These are phyloP conservation scores for Echinometra lucunter DNA, from an alignment of 53 echinoderm and acorn worm species.

Conservation along the genomic window DNA sequence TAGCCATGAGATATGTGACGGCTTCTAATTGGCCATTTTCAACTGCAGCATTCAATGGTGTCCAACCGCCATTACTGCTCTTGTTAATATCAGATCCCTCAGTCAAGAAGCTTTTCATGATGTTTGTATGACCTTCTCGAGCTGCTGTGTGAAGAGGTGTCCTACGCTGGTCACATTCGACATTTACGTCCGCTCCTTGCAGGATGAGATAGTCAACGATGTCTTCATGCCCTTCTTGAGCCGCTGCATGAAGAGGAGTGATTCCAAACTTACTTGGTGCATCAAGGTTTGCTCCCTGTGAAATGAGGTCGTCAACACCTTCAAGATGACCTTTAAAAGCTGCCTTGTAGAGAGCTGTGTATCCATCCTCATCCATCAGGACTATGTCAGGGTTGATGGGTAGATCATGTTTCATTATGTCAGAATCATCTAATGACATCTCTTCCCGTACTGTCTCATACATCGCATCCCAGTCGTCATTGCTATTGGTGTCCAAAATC, in stretches of 20 bases:
- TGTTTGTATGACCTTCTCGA: not conserved
- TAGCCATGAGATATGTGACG: not conserved
- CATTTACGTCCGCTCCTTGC: not conserved
- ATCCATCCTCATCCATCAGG: not conserved
- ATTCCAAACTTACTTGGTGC: not conserved
- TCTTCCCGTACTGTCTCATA: not conserved
- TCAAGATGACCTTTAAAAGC: not conserved
- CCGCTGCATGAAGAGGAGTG: not conserved
- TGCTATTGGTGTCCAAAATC: not conserved
- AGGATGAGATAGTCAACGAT: not conserved
- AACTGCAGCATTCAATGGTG: slow-evolving; percentile 6
- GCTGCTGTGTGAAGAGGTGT: not conserved
- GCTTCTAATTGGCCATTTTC: not conserved
- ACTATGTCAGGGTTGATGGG: not conserved
- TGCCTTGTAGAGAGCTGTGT: not conserved
- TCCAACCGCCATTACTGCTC: not conserved
- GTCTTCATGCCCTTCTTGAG: not conserved
- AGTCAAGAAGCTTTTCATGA: not conserved
- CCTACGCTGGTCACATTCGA: not conserved
- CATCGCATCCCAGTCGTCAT: not conserved
- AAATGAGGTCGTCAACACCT: not conserved
- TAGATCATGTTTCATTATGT: not conserved
- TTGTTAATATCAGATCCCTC: not conserved
- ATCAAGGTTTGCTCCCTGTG: not conserved
- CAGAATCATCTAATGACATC: not conserved